phyloP scores from a whole-genome alignment of 2,113 vertebrate genomes.

The Onychostoma macrolepis region DNA sequence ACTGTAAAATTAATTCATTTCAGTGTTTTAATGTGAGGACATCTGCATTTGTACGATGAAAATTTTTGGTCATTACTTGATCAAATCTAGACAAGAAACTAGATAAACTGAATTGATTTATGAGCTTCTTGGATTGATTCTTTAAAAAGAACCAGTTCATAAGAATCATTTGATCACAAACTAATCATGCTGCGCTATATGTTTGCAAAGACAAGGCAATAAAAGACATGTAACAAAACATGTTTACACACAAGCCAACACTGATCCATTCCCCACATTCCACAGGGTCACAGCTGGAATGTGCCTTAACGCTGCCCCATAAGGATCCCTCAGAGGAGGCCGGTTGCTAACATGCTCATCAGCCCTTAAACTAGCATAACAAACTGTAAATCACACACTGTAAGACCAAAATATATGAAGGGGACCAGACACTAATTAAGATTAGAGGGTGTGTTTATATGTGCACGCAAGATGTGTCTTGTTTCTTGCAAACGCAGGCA shows the following conservation, averaged over 20 bases:
- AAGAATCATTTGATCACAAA: background rate
- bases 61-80: background rate
- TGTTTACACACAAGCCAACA: background rate
- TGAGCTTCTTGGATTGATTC: background rate
- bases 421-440: slow-evolving; percentile 45
- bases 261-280: slow-evolving; percentile 54
- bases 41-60: background rate
- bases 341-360: slow-evolving; percentile 63
- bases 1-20: background rate
- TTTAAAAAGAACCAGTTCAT: background rate
- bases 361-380: slow-evolving; percentile 62
- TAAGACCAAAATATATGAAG: slow-evolving; percentile 29
- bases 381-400: slow-evolving; percentile 62
- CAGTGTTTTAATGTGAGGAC: background rate
- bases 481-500: background rate
- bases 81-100: background rate
- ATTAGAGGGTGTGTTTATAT: slow-evolving; percentile 39
- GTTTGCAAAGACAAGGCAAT: background rate
- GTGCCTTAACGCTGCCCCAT: slow-evolving; percentile 7
- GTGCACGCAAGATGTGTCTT: slow-evolving; percentile 27
- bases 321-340: slow-evolving; percentile 26
- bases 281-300: slow-evolving; percentile 50
- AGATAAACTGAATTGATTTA: background rate
- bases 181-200: background rate
- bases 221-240: background rate